phyloP scores from a whole-genome alignment of 1,140 invertebrate species.

The Euwallacea fornicatus region DNA sequence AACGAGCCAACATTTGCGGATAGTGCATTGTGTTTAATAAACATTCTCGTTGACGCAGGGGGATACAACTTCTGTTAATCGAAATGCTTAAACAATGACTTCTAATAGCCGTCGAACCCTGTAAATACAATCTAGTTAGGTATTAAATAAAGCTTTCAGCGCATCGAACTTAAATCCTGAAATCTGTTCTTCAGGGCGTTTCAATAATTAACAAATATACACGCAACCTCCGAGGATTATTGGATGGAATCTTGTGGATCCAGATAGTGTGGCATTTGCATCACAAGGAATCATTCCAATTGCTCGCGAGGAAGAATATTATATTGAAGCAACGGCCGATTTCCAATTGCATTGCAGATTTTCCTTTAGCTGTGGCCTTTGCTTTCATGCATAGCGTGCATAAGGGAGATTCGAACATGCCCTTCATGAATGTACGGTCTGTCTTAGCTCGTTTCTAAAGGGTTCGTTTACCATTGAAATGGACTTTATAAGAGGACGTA shows the following conservation, averaged over 20 bases:
- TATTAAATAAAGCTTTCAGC: slow-evolving; percentile 6
- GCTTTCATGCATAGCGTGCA: not conserved
- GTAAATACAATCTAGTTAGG: not conserved
- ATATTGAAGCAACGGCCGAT: slow-evolving; percentile 21
- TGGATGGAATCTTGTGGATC: slow-evolving; percentile 18
- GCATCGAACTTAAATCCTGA: slow-evolving; percentile 6
- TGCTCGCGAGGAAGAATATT: slow-evolving; percentile 16
- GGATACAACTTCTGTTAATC: not conserved
- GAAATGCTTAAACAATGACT: not conserved
- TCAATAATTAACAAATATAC: slow-evolving; percentile 20
- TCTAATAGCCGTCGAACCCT: not conserved
- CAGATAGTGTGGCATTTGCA: slow-evolving; percentile 17
- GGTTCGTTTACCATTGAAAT: no score
- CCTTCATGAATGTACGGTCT: not conserved
- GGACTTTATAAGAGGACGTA: no score
- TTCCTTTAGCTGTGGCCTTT: slow-evolving; percentile 1
- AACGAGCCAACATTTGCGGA: slow-evolving; percentile 10
- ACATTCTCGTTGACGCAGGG: not conserved
- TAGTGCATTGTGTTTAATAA: slow-evolving; percentile 13
- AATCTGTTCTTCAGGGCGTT: not conserved
- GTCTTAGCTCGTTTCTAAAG: no score
- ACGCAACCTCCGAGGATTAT: slow-evolving; percentile 13
- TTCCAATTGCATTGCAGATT: slow-evolving; percentile 28
- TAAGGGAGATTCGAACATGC: not conserved
- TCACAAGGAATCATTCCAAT: slow-evolving; percentile 28